Base-by-base conservation (phyloP, 2,797 vertebrate species). In the Sebastolobus alascanus region DNA sequence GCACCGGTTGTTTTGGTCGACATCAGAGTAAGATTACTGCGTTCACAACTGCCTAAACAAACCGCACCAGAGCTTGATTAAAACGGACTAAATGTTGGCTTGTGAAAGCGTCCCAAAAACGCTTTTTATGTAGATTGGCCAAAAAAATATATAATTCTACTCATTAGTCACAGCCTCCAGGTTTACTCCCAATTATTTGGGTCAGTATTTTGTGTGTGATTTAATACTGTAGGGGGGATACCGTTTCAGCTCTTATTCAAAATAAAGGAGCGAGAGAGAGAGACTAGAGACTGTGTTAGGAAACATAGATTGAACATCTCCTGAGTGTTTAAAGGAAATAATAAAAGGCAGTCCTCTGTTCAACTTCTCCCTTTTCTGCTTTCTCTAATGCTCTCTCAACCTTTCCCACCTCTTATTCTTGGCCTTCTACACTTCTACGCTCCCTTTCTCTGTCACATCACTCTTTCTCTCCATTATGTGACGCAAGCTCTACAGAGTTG, bases 401-500 rank as follows among this genome's bases (percentile, higher is more conserved):
- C 56, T 22, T 40, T 29, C n/a, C n/a, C 6, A 43, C 43, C 22
- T 77, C 65, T 69, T 43, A 40, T 31, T 81, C 77, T 68, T 11
- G 29, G 27, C 27, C 13, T 8, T 6, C 25, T 18, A 56, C 3
- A 61, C 25, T 25, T 25, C 25, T 25, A 25, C 25, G 2, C 37
- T 60, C 38, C 25, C 6, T 27, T 43, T 18, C 35, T 54, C 3
- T 16, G 25, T 60, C 46, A 59, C 5, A 18, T 46, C 37, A 13
- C 29, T 25, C 66, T 59, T 35, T 65, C 14, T 64, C 65, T 38
- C 8, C 18, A 33, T 86, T 68, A 88, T 69, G 50, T 82, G 63
- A 83, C 74, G 37, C 46, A 37, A 65, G 18, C 54, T 73, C 43
- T 52, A 27, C 61, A 75, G 25, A 65, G 50, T 9, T 85, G 85